These are phyloP conservation scores for Callyntrura sp. DNA, from an alignment of 2,888 invertebrate genomes.

Conservation along the genomic window DNA sequence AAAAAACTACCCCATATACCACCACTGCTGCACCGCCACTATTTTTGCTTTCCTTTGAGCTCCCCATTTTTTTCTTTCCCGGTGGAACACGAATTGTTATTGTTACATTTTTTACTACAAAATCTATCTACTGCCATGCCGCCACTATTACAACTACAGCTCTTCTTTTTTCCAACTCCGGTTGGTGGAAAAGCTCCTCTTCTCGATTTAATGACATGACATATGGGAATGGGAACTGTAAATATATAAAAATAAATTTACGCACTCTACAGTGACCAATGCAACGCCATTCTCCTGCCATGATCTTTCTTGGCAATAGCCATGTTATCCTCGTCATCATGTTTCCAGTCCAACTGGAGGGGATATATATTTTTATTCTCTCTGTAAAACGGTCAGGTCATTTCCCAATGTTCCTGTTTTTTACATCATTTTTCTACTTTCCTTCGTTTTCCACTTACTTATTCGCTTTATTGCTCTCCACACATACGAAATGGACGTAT, in stretches of 20 bases:
- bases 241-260: too few species aligned
- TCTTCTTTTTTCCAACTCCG: slow-evolving; percentile 71
- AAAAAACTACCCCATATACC: neutral
- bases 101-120: slow-evolving; percentile 4
- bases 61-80: too few species aligned
- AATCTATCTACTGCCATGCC: slow-evolving; percentile 32
- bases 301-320: slow-evolving; percentile 54
- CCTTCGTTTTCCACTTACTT: slow-evolving; percentile 22
- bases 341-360: slow-evolving; percentile 15
- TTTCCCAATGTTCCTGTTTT: slow-evolving; percentile 35
- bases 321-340: slow-evolving; percentile 36
- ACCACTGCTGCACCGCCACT: slow-evolving; percentile 29
- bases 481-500: slow-evolving; percentile 22
- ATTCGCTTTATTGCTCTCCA: slow-evolving; percentile 47
- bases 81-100: too few species aligned
- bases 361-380: too few species aligned
- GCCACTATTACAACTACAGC: too few species aligned
- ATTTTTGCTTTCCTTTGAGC: slow-evolving; percentile 40
- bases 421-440: slow-evolving; percentile 57
- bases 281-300: neutral
- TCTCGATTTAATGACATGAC: slow-evolving; percentile 78
- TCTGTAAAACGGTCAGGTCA: too few species aligned
- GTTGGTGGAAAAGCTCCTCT: slow-evolving; percentile 76
- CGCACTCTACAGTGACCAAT: neutral
- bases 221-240: too few species aligned